phyloP scores from a whole-genome alignment of 1,140 invertebrate species.

The Leptinotarsa texana region DNA sequence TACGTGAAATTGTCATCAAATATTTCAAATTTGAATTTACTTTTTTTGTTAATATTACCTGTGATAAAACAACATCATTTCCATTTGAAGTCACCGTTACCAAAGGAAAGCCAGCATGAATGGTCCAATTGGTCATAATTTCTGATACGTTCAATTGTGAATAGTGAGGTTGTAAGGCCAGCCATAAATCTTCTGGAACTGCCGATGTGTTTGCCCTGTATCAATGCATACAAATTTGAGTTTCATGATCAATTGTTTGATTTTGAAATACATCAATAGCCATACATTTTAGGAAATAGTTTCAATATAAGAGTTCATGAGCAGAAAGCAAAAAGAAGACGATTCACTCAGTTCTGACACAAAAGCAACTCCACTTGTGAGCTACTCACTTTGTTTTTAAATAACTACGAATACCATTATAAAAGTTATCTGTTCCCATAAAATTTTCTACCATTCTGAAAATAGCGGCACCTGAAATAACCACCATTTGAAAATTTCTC shows the following conservation, averaged over 20 bases:
- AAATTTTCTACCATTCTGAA: constrained; percentile 77
- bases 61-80: constrained; percentile 31
- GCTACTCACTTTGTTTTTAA: constrained; percentile 57
- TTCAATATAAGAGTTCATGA: background rate
- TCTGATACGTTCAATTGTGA: constrained; percentile 33
- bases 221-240: constrained; percentile 39
- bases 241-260: no score
- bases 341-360: background rate
- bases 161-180: constrained; percentile 35
- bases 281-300: no score
- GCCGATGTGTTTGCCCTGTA: constrained; percentile 56
- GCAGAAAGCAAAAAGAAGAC: background rate
- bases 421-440: constrained; percentile 66
- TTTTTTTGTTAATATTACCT: constrained; percentile 25
- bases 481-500: no score
- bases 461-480: constrained; percentile 61
- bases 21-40: no score
- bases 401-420: constrained; percentile 63
- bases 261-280: no score
- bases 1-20: no score
- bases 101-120: constrained; percentile 68
- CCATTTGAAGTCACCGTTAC: constrained; percentile 52
- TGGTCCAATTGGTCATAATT: constrained; percentile 62
- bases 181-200: constrained; percentile 56
- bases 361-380: constrained; percentile 1